These are phyloP conservation scores for Tetranychus urticae DNA, from an alignment of 1,140 invertebrate species.

Conservation along the genomic window DNA sequence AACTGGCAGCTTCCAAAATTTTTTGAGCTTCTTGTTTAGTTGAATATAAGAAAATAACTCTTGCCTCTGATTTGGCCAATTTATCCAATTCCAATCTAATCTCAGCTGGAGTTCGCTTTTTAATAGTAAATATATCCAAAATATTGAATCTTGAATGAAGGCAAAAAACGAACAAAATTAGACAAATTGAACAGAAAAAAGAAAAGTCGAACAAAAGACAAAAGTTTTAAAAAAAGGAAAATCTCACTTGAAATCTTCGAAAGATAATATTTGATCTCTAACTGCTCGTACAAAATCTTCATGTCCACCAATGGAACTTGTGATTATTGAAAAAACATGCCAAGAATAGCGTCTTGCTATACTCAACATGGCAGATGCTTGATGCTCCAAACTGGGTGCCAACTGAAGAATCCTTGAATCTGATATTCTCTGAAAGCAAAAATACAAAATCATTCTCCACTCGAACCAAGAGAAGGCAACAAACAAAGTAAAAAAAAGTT, in stretches of 20 bases:
- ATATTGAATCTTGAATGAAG: conserved; percentile 7
- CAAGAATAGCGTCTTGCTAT: conserved; percentile 82
- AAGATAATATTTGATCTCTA: conserved; percentile 51
- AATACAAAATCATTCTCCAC: conserved; percentile 20
- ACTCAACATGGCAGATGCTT: conserved; percentile 72
- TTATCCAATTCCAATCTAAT: conserved; percentile 20
- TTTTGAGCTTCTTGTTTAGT: conserved; percentile 58
- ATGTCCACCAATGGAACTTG: conserved; percentile 59
- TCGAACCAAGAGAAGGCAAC: no score
- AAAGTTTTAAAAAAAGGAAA: no score
- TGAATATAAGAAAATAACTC: conserved; percentile 77
- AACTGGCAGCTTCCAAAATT: conserved; percentile 51
- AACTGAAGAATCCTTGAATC: conserved; percentile 37
- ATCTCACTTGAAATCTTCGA: conserved; percentile 51
- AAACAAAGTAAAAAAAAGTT: no score
- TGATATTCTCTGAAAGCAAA: conserved; percentile 22
- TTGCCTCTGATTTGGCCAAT: conserved; percentile 64
- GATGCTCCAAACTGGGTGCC: conserved; percentile 75
- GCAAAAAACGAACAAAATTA: neutral
- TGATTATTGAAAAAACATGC: conserved; percentile 78
- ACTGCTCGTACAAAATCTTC: conserved; percentile 83
- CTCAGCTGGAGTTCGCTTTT: conserved; percentile 6
- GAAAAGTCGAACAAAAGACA: no score
- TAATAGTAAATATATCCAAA: conserved; percentile 10
- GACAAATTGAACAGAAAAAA: no score